Evolutionary conservation across 2,113 vertebrate species (phyloP).

Genomic region (Athene noctua): DNA sequence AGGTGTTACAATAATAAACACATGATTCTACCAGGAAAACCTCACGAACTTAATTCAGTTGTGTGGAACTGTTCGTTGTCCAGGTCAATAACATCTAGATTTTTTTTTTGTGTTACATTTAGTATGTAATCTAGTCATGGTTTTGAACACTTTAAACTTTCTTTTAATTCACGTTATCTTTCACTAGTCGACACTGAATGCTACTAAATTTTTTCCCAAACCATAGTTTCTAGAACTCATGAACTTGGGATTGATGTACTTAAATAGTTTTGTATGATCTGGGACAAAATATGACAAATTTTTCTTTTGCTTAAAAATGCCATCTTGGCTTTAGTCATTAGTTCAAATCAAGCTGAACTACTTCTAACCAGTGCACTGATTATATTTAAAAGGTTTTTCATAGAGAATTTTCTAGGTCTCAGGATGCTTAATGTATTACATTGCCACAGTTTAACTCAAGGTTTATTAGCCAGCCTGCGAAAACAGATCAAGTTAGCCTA

Average conservation of each 20-base stretch:
- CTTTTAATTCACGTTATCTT: background rate
- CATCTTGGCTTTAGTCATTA: background rate
- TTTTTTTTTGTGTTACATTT: background rate
- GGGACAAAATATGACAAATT: background rate
- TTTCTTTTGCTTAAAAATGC: background rate
- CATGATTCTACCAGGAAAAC: background rate
- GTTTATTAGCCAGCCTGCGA: background rate
- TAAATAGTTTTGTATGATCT: background rate
- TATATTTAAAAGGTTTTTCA: background rate
- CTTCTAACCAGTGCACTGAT: background rate
- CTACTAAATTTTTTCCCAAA: background rate
- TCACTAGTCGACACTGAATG: background rate
- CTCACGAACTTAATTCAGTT: background rate
- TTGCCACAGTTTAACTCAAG: background rate
- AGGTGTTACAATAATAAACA: background rate
- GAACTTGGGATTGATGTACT: background rate
- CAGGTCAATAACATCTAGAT: background rate
- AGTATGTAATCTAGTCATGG: background rate
- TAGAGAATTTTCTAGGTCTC: background rate
- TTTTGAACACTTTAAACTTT: background rate
- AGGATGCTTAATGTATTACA: background rate
- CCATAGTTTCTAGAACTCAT: background rate
- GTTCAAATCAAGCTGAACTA: background rate
- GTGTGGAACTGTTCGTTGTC: background rate
- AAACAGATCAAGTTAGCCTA: background rate